A percentile compares a stretch with the other conserved stretches of the same genome.
These are phyloP conservation scores for Nomada ferruginata DNA, from an alignment of 2,888 invertebrate species.

Conservation along the genomic window DNA sequence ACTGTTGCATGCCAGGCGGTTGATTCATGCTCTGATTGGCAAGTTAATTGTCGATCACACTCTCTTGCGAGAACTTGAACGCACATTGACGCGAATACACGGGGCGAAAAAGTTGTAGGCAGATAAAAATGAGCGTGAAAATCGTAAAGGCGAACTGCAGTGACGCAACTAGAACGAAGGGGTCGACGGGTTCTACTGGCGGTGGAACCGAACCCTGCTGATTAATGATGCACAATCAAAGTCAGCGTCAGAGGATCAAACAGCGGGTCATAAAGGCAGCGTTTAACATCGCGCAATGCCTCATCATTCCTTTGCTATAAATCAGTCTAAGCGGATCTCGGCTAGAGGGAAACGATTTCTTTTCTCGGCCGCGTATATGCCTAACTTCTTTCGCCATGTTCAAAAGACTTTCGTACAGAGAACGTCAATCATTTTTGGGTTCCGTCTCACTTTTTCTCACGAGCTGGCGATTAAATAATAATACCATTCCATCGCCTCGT, in stretches of 20 bases:
- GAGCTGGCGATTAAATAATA: not conserved
- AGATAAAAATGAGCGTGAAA: too few species aligned
- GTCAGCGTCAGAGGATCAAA: slow-evolving; percentile 72
- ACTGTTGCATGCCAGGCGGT: not conserved
- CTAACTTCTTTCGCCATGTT: not conserved
- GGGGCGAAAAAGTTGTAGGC: not conserved
- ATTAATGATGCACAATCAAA: slow-evolving; percentile 80
- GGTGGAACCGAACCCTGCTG: slow-evolving; percentile 63
- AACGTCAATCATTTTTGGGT: too few species aligned
- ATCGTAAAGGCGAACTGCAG: not conserved
- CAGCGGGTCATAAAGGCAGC: slow-evolving; percentile 80
- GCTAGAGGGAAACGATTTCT: slow-evolving; percentile 45
- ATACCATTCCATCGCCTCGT: not conserved
- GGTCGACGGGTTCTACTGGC: slow-evolving; percentile 37
- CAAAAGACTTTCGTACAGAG: too few species aligned
- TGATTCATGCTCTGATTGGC: not conserved
- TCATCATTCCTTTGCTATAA: slow-evolving; percentile 82
- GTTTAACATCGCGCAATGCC: slow-evolving; percentile 82
- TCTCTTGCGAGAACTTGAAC: too few species aligned
- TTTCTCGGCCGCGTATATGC: slow-evolving; percentile 1
- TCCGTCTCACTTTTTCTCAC: not conserved
- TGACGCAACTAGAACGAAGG: slow-evolving; percentile 58
- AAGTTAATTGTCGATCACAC: slow-evolving; percentile 16
- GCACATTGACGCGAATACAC: not conserved
- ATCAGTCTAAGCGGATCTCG: slow-evolving; percentile 77